A percentile compares a stretch with the other conserved stretches of the same genome.
Conservation (phyloP, 2,113 vertebrate genomes). For the Amazona vittata region DNA sequence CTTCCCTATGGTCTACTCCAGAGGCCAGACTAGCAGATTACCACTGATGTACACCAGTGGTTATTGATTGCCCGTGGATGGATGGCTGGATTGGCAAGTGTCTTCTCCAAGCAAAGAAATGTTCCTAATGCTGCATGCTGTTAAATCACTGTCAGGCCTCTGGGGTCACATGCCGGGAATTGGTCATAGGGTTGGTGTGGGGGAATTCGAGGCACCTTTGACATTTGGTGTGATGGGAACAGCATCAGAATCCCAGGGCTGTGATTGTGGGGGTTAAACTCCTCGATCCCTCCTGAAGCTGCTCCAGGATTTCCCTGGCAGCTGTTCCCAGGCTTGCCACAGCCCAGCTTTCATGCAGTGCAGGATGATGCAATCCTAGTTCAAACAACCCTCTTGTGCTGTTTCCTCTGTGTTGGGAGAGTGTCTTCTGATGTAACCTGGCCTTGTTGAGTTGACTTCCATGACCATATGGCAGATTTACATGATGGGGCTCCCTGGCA, state of each 20-base stretch:
- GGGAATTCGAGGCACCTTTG: not conserved
- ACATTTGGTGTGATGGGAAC: not conserved
- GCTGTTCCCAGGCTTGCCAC: not conserved
- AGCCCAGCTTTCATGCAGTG: not conserved
- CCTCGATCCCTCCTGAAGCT: not conserved
- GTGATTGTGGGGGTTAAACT: not conserved
- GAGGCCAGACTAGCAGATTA: not conserved
- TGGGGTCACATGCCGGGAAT: not conserved
- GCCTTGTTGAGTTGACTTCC: not conserved
- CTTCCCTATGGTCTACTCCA: not conserved
- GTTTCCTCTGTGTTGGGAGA: not conserved
- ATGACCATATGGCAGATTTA: not conserved
- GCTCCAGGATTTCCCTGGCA: constrained; percentile 17
- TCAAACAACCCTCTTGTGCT: not conserved
- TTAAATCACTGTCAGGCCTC: not conserved
- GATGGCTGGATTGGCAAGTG: not conserved
- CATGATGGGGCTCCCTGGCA: not conserved
- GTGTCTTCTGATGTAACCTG: not conserved
- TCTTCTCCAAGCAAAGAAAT: not conserved
- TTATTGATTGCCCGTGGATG: not conserved
- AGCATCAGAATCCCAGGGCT: not conserved
- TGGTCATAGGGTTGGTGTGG: not conserved
- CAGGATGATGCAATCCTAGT: not conserved
- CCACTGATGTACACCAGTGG: not conserved
- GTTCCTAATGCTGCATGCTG: not conserved